A percentile compares a stretch with the other conserved stretches of the same genome.
These are phyloP conservation scores for Drosophila pseudoananassae DNA, from an alignment of 1,140 invertebrate species.

Conservation along the genomic window DNA sequence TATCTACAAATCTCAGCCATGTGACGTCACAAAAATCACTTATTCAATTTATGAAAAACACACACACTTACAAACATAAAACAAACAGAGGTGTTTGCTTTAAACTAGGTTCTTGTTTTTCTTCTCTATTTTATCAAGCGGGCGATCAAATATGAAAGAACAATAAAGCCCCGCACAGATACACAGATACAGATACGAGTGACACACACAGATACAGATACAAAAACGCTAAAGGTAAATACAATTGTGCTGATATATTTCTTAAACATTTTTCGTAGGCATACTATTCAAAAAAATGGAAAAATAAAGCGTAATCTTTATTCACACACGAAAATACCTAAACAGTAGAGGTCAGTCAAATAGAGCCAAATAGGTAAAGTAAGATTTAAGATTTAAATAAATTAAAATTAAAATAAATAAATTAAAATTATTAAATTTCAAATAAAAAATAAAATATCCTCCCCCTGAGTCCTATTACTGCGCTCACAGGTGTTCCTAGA, in stretches of 20 bases:
- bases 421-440: no score
- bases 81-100: slow-evolving; percentile 21
- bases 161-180: slow-evolving; percentile 49
- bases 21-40: slow-evolving; percentile 47
- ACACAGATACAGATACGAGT: slow-evolving; percentile 1
- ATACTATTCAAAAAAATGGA: slow-evolving; percentile 26
- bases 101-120: slow-evolving; percentile 45
- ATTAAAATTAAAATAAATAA: no score
- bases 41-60: slow-evolving; percentile 61
- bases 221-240: slow-evolving; percentile 16
- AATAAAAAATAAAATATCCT: no score
- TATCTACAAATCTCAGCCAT: background rate
- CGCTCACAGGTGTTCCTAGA: background rate
- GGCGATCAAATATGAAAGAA: slow-evolving; percentile 73
- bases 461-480: background rate
- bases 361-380: background rate
- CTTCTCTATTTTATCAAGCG: slow-evolving; percentile 65
- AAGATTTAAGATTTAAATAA: no score
- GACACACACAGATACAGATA: background rate
- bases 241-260: slow-evolving; percentile 30
- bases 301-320: slow-evolving; percentile 38
- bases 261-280: slow-evolving; percentile 39
- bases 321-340: slow-evolving; percentile 15
- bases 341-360: background rate
- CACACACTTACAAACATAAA: slow-evolving; percentile 16